Conservation (phyloP, 1,140 invertebrate genomes). For the Notospermus geniculatus region DNA sequence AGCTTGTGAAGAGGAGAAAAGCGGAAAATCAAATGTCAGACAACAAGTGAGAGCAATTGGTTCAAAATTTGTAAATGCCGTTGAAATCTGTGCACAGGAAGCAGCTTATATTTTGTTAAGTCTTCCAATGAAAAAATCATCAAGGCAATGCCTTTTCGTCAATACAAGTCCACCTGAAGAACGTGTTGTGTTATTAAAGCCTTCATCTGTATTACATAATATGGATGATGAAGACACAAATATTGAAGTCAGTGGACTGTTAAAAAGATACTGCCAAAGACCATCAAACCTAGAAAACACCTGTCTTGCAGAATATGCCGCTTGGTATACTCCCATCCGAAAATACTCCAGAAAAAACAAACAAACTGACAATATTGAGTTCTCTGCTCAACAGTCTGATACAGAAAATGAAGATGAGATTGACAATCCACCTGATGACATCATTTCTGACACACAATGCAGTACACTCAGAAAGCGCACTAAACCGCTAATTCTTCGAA, state of each 20-base stretch:
- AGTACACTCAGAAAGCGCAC: background rate
- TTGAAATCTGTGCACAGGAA: conserved; percentile 27
- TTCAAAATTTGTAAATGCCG: conserved; percentile 25
- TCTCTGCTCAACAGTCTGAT: background rate
- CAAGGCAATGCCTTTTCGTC: conserved; percentile 22
- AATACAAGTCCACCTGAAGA: conserved; percentile 26
- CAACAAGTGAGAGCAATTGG: conserved; percentile 22
- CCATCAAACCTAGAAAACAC: background rate
- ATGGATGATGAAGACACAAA: conserved; percentile 8
- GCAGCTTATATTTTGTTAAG: conserved; percentile 24
- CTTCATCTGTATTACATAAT: background rate
- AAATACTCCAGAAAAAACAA: background rate
- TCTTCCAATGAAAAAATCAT: conserved; percentile 25
- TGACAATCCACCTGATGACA: no score
- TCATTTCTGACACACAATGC: background rate
- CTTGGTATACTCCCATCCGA: background rate
- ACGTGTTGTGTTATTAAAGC: conserved; percentile 21
- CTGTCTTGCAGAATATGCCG: conserved; percentile 8
- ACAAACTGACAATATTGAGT: background rate
- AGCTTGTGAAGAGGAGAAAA: conserved; percentile 25
- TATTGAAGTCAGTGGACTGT: background rate
- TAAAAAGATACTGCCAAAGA: background rate
- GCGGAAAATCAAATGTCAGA: conserved; percentile 25
- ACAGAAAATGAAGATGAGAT: no score
- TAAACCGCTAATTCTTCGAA: conserved; percentile 12